phyloP scores from a whole-genome alignment of 1,140 invertebrate genomes.

The Pemphigus obesinymphae region DNA sequence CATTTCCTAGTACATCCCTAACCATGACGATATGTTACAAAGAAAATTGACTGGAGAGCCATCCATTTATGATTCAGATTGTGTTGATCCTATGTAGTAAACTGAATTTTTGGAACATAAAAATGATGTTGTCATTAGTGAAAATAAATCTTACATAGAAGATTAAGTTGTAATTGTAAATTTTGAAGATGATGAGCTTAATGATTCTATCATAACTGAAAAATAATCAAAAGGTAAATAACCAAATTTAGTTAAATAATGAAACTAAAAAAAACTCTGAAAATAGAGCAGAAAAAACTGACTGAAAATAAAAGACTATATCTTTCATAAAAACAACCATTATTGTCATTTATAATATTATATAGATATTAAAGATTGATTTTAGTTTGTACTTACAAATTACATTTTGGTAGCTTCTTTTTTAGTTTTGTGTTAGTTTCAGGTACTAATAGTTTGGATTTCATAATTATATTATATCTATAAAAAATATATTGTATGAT shows the following conservation, averaged over 20 bases:
- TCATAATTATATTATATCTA: not conserved
- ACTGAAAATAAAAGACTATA: no score
- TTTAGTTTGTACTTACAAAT: not conserved
- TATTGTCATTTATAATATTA: not conserved
- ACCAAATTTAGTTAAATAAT: no score
- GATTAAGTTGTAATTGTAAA: not conserved
- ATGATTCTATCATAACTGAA: not conserved
- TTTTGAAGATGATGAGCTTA: not conserved
- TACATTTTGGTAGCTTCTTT: not conserved
- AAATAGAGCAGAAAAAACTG: no score
- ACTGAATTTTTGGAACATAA: not conserved
- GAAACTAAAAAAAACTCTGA: no score
- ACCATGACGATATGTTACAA: not conserved
- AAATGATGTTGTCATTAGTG: not conserved
- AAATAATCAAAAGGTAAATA: not conserved
- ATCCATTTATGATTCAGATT: not conserved
- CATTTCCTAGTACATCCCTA: not conserved
- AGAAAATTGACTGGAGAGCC: not conserved
- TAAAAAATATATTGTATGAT: not conserved
- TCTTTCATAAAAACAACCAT: not conserved
- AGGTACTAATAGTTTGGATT: not conserved
- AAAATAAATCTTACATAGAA: no score
- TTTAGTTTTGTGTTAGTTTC: no score
- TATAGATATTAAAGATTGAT: not conserved
- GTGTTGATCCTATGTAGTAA: not conserved